Percentiles rank a stretch among this genome's conserved stretches.
phyloP scores from a whole-genome alignment of 2,797 vertebrate species.

The Perodicticus potto region DNA sequence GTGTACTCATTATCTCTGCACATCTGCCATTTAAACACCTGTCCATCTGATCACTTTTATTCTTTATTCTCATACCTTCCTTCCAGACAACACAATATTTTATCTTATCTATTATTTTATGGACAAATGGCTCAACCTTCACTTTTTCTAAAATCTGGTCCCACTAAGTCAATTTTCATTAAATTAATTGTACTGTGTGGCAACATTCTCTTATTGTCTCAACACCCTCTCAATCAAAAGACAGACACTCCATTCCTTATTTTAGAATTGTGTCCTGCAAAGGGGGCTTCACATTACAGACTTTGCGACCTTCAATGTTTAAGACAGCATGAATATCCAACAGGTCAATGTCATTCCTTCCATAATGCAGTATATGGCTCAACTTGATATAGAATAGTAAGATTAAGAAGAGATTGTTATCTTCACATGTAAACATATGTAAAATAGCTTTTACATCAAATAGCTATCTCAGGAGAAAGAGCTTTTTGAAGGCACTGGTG shows the following conservation, averaged over 20 bases:
- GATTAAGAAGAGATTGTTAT: background rate
- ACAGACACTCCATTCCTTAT: background rate
- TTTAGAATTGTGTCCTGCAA: background rate
- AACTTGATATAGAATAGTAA: background rate
- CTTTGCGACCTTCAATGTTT: background rate
- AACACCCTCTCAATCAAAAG: background rate
- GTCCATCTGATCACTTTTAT: background rate
- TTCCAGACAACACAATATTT: background rate
- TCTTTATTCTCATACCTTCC: background rate
- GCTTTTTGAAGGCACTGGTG: background rate
- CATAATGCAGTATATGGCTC: background rate
- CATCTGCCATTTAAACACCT: background rate
- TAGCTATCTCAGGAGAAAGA: background rate
- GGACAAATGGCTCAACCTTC: background rate
- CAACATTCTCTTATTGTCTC: background rate
- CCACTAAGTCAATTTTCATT: background rate
- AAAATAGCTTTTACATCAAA: constrained; percentile 48
- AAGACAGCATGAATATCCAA: background rate
- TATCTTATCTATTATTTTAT: background rate
- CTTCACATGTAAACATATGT: background rate
- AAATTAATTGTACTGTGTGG: background rate
- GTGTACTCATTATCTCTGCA: background rate
- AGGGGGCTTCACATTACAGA: background rate
- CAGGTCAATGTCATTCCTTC: background rate
- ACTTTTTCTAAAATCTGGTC: constrained; percentile 3